These are phyloP conservation scores for Vandiemenella viatica DNA, from an alignment of 2,888 invertebrate genomes.

Conservation along the genomic window DNA sequence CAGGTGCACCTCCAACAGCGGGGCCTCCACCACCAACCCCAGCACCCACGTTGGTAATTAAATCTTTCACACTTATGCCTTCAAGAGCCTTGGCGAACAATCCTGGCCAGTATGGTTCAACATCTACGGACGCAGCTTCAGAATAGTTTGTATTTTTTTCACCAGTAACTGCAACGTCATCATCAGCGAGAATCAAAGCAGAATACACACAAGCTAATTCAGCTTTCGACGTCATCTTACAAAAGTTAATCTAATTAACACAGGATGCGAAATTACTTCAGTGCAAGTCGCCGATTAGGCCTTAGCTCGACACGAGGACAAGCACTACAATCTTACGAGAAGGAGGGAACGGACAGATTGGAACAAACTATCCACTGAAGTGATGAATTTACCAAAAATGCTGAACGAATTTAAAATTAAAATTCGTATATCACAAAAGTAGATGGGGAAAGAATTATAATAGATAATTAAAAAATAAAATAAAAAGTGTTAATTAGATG, in stretches of 20 bases:
- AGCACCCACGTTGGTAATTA: slow-evolving; percentile 85
- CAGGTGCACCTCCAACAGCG: slow-evolving; percentile 41
- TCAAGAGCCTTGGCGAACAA: slow-evolving; percentile 94
- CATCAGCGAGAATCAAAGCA: slow-evolving; percentile 87
- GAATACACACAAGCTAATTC: slow-evolving; percentile 98
- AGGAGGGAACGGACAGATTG: neutral
- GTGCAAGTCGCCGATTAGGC: slow-evolving; percentile 90
- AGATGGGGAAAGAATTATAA: too few relatives aligned
- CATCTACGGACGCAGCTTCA: slow-evolving; percentile 89
- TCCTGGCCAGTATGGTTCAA: slow-evolving; percentile 99
- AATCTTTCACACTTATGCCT: slow-evolving; percentile 80
- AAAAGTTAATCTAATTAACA: slow-evolving; percentile 1
- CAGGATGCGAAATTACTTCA: slow-evolving; percentile 20
- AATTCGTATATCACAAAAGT: too few relatives aligned
- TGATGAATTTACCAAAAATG: too few relatives aligned
- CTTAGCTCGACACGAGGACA: slow-evolving; percentile 84
- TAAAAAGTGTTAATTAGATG: too few relatives aligned
- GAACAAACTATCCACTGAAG: too few relatives aligned
- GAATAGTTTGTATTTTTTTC: slow-evolving; percentile 94
- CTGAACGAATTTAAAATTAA: too few relatives aligned
- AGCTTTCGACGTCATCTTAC: slow-evolving; percentile 66
- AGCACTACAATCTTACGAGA: slow-evolving; percentile 38
- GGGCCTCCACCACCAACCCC: slow-evolving; percentile 78
- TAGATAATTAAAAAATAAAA: too few relatives aligned
- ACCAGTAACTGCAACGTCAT: slow-evolving; percentile 92